Conservation (phyloP, 2,113 vertebrate genomes). For the Sialia sialis region DNA sequence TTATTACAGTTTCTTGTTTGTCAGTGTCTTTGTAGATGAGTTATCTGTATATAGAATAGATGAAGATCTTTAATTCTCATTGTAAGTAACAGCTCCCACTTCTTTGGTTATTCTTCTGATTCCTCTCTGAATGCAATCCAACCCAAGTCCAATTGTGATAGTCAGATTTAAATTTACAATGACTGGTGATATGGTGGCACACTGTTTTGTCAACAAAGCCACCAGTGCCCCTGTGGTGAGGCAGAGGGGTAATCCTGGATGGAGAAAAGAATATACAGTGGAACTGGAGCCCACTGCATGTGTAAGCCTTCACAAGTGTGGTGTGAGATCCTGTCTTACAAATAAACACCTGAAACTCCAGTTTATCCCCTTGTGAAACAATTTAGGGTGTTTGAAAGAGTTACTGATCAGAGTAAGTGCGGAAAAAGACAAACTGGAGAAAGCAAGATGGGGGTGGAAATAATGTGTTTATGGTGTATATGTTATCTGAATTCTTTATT, state of each 20-base stretch:
- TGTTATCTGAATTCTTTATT: not conserved
- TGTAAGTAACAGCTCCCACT: not conserved
- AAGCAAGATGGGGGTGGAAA: not conserved
- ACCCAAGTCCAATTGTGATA: not conserved
- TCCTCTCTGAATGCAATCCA: not conserved
- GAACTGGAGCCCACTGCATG: not conserved
- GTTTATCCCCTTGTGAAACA: not conserved
- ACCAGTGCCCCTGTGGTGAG: not conserved
- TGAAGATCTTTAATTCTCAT: not conserved
- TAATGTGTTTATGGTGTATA: not conserved
- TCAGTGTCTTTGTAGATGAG: not conserved
- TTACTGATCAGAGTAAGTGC: not conserved
- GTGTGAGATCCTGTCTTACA: not conserved
- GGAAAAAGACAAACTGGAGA: not conserved
- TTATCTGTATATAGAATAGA: not conserved
- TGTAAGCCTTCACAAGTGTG: not conserved
- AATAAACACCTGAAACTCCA: not conserved
- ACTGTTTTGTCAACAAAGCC: not conserved
- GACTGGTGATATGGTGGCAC: not conserved
- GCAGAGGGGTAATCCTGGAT: not conserved
- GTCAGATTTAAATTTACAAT: not conserved
- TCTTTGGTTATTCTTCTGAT: not conserved
- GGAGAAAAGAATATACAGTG: not conserved
- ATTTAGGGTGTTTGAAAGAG: not conserved
- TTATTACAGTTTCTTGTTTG: not conserved